Evolutionary conservation across 2,797 vertebrate species (phyloP).

Genomic region (Miichthys miiuy): DNA sequence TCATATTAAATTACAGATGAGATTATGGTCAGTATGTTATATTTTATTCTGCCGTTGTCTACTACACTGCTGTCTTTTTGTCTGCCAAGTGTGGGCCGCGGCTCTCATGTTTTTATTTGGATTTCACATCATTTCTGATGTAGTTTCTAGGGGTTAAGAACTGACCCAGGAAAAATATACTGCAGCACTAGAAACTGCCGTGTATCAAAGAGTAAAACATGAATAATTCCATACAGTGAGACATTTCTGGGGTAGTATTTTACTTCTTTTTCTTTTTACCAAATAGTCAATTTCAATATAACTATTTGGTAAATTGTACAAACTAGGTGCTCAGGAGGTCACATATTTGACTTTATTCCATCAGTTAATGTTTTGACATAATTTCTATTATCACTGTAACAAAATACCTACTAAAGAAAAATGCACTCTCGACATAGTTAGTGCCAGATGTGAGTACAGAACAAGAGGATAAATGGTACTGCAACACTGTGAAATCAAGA

Average conservation of each 20-base stretch:
- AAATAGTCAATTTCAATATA: not conserved
- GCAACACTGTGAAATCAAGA: conserved; percentile 9
- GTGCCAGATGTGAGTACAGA: conserved; percentile 28
- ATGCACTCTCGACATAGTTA: not conserved
- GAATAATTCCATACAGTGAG: not conserved
- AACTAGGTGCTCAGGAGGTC: not conserved
- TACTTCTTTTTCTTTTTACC: not conserved
- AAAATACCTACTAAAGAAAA: conserved; percentile 22
- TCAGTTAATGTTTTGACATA: conserved; percentile 18
- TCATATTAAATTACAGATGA: conserved; percentile 13
- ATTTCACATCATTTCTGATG: conserved; percentile 3
- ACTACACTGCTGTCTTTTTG: conserved; percentile 1
- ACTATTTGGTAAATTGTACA: conserved; percentile 10
- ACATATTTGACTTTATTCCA: conserved; percentile 9
- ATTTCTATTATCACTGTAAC: conserved; percentile 27
- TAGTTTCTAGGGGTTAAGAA: not conserved
- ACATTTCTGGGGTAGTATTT: not conserved
- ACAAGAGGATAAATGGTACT: conserved; percentile 4
- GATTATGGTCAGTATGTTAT: conserved; percentile 11
- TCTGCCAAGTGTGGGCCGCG: not conserved
- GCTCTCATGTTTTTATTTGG: conserved; percentile 18
- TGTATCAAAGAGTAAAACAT: not conserved
- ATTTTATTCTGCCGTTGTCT: conserved; percentile 4
- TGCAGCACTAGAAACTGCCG: not conserved
- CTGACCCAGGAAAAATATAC: not conserved